Base-by-base conservation (phyloP, 2,888 invertebrate species). In the Agrotis exclamationis region DNA sequence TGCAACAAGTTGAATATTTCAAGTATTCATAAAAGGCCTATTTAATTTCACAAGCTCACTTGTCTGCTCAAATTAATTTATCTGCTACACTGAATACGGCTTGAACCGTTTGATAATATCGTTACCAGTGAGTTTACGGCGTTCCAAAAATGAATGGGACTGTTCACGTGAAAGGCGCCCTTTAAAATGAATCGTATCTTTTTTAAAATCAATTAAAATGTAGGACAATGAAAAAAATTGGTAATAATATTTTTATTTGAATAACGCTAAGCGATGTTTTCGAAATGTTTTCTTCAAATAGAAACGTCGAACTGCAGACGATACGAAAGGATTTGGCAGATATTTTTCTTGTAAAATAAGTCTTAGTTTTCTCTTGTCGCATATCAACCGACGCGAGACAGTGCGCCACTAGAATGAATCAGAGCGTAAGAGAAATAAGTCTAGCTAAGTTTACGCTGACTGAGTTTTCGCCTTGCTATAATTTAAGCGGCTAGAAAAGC, bases 381-480 rank as follows among this genome's bases (percentile, higher is more conserved):
- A 82, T 83, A 83, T 85, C 85, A 85, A 80, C 66, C 65, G 77
- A 82, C 65, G 75, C 80, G 80, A 85, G 82, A 85, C 85, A 84
- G 82, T 79, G 78, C 83, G 80, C 74, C 70, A 80, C 78, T 71
- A 76, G 78, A 69, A 88, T 64, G 90, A 90, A 90, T 85, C 86
- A 87, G 89, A 90, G 90, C 91, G 88, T 88, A 84, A 89, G 85
- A 78, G 84, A 87, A 87, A 87, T 88, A 89, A 89, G 88, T 88
- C 88, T 86, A 85, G 86, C 85, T 87, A 87, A 86, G 85, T 90
- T 89, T 84, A 88, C 83, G 85, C 79, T 76, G 79, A 84, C 84
- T 87, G 89, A 86, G 72, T 86, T 80, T 80, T 74, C 78, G 77
- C 81, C 72, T 83, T 73, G 51, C 60, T 63, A 75, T 62, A 63